phyloP scores from a whole-genome alignment of 2,888 invertebrate species.

The Lysandra coridon region DNA sequence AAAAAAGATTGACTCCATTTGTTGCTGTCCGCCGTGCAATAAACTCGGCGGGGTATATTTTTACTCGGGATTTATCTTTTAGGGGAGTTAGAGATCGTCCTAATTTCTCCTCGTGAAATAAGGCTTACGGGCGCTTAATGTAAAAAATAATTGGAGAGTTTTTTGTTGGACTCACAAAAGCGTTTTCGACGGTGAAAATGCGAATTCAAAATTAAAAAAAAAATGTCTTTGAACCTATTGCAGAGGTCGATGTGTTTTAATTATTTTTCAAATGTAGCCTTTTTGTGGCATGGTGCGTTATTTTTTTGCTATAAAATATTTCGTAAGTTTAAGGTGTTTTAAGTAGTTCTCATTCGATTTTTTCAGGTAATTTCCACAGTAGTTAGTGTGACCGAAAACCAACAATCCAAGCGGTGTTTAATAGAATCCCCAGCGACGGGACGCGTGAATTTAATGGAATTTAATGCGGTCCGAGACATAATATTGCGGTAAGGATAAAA shows the following conservation, averaged over 20 bases:
- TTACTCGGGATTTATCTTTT: slow-evolving; percentile 72
- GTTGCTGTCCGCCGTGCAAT: slow-evolving; percentile 76
- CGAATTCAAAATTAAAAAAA: background rate
- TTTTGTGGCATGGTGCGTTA: background rate
- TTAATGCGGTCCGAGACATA: slow-evolving; percentile 52
- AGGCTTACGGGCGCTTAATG: slow-evolving; percentile 49
- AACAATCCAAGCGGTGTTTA: background rate
- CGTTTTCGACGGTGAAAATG: slow-evolving; percentile 4
- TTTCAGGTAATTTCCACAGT: background rate
- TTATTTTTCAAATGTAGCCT: background rate
- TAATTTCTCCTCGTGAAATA: slow-evolving; percentile 63
- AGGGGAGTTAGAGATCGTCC: slow-evolving; percentile 62
- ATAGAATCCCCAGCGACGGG: background rate
- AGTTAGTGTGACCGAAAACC: background rate
- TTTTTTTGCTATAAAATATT: background rate
- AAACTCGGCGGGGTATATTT: slow-evolving; percentile 70
- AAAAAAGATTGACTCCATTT: slow-evolving; percentile 79
- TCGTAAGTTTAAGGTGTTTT: background rate
- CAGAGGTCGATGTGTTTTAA: background rate
- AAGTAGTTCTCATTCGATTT: background rate
- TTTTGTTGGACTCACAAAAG: slow-evolving; percentile 20
- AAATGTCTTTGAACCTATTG: background rate
- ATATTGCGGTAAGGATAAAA: slow-evolving; percentile 71
- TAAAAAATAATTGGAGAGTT: slow-evolving; percentile 48
- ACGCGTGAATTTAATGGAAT: slow-evolving; percentile 9